A percentile compares a stretch with the other conserved stretches of the same genome.
phyloP scores from a whole-genome alignment of 2,888 invertebrate species.

The Cephus spinipes region DNA sequence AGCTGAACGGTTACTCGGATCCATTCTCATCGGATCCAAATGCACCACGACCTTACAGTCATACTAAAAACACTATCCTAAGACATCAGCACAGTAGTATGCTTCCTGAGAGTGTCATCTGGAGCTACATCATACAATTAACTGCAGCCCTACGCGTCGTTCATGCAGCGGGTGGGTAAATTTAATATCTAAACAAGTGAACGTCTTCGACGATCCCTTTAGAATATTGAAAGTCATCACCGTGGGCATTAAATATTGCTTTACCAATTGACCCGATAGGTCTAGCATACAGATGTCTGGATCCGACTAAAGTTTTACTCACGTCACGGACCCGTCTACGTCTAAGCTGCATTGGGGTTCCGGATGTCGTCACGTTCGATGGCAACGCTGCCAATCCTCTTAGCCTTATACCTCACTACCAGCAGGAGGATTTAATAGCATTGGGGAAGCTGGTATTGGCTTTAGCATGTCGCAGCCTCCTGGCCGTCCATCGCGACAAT shows the following conservation, averaged over 20 bases:
- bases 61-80: conserved; percentile 84
- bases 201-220: background rate
- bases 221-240: background rate
- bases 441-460: conserved; percentile 92
- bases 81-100: conserved; percentile 80
- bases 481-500: conserved; percentile 89
- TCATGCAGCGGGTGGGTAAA: conserved; percentile 74
- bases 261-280: conserved; percentile 57
- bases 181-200: background rate
- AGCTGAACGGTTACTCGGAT: conserved; percentile 77
- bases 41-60: conserved; percentile 83
- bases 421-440: conserved; percentile 93
- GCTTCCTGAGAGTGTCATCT: conserved; percentile 91
- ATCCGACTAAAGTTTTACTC: conserved; percentile 91
- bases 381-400: conserved; percentile 76
- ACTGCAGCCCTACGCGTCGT: conserved; percentile 93
- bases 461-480: conserved; percentile 91
- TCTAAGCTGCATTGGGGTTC: conserved; percentile 83
- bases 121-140: conserved; percentile 96
- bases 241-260: background rate
- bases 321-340: conserved; percentile 81
- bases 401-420: conserved; percentile 78
- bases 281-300: conserved; percentile 85
- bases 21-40: conserved; percentile 88
- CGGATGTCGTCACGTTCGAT: conserved; percentile 84